These are phyloP conservation scores for Australoheros scitulus DNA, from an alignment of 2,113 vertebrate species.

Conservation along the genomic window DNA sequence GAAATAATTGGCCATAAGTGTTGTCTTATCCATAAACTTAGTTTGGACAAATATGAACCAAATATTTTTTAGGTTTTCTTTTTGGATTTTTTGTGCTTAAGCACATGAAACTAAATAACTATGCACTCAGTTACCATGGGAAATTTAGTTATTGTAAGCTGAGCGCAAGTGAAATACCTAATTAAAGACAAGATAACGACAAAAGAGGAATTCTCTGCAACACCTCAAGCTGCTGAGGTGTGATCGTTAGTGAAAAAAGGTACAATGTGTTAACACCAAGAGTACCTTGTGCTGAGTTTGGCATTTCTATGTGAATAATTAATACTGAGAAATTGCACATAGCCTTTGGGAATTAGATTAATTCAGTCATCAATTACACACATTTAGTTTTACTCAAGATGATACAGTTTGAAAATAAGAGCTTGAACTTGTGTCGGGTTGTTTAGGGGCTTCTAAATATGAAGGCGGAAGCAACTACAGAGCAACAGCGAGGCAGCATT, in stretches of 20 bases:
- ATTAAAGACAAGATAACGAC: slow-evolving; percentile 15
- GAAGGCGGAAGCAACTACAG: not conserved
- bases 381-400: not conserved
- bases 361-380: not conserved
- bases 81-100: slow-evolving; percentile 10
- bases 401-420: not conserved
- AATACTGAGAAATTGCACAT: not conserved
- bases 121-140: not conserved
- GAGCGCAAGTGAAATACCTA: slow-evolving; percentile 24
- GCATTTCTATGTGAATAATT: slow-evolving; percentile 7
- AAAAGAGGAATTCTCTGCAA: not conserved
- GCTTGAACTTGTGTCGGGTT: not conserved
- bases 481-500: not conserved
- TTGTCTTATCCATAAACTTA: not conserved
- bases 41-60: not conserved
- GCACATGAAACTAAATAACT: slow-evolving; percentile 6
- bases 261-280: not conserved
- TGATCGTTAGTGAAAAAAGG: slow-evolving; percentile 7
- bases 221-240: slow-evolving; percentile 7
- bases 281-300: not conserved
- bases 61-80: not conserved
- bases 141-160: slow-evolving; percentile 1
- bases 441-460: not conserved
- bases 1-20: not conserved
- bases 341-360: not conserved